A percentile compares a stretch with the other conserved stretches of the same genome.
Conservation (phyloP, 2,113 vertebrate species). For the Connochaetes taurinus region DNA sequence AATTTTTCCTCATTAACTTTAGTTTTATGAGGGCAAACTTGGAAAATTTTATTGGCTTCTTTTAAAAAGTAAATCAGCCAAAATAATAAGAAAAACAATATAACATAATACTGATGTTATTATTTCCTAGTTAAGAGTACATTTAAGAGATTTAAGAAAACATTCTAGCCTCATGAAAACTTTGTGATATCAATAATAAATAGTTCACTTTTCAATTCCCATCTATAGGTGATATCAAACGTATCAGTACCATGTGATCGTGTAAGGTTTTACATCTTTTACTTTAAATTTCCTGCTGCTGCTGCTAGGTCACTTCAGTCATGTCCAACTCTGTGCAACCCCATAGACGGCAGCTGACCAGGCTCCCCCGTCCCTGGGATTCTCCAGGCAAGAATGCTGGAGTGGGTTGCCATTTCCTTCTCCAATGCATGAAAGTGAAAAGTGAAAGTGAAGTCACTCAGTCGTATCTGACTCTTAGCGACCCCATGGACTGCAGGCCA, state of each 20-base stretch:
- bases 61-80: not conserved
- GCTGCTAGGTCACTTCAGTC: no score
- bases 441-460: no score
- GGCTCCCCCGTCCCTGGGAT: no score
- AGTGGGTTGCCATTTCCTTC: no score
- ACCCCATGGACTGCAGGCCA: no score
- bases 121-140: not conserved
- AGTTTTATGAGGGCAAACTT: not conserved
- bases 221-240: not conserved
- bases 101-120: not conserved
- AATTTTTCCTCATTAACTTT: slow-evolving; percentile 8
- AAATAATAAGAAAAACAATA: not conserved
- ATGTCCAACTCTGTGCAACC: no score
- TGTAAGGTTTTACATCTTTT: not conserved
- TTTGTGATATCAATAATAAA: not conserved
- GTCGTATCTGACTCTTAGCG: no score
- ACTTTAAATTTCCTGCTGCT: not conserved
- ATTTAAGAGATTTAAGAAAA: not conserved
- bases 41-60: not conserved
- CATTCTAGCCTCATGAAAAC: not conserved
- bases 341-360: no score
- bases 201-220: not conserved
- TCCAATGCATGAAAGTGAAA: no score
- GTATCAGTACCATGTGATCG: not conserved
- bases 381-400: no score